A percentile compares a stretch with the other conserved stretches of the same genome.
These are phyloP conservation scores for Drosophila sp. DNA, from an alignment of 1,140 invertebrate species.

Conservation along the genomic window DNA sequence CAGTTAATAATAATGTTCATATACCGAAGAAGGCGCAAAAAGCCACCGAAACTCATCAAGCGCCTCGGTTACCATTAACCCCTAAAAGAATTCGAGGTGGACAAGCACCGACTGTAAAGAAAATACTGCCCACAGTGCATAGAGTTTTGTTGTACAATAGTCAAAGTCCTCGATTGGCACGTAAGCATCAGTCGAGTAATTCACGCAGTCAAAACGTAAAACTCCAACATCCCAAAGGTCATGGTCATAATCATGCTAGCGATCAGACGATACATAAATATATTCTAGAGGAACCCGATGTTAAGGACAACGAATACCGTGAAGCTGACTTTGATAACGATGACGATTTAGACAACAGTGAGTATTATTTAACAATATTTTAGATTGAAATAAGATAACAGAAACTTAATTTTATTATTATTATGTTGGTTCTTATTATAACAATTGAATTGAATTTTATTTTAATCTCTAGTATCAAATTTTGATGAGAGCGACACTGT, in stretches of 20 bases:
- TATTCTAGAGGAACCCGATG: conserved; percentile 48
- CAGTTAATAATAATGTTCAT: conserved; percentile 53
- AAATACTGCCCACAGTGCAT: conserved; percentile 64
- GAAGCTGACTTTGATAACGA: conserved; percentile 71
- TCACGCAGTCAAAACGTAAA: conserved; percentile 49
- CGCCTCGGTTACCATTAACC: conserved; percentile 52
- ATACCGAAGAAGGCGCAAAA: conserved; percentile 24
- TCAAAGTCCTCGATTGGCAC: conserved; percentile 70
- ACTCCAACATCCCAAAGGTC: conserved; percentile 39
- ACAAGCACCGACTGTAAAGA: conserved; percentile 46
- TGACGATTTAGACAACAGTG: conserved; percentile 75
- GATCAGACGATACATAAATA: conserved; percentile 35
- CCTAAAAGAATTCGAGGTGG: conserved; percentile 58
- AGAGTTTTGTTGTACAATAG: conserved; percentile 75
- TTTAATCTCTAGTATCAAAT: conserved; percentile 64
- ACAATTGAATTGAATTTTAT: neutral
- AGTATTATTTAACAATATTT: conserved; percentile 14
- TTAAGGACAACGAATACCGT: conserved; percentile 43
- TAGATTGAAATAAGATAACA: too few species aligned
- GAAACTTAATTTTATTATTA: too few species aligned
- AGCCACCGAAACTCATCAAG: conserved; percentile 12
- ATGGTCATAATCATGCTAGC: neutral
- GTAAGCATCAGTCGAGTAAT: conserved; percentile 57
- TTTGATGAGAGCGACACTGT: conserved; percentile 73
- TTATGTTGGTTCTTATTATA: too few species aligned